Base-by-base conservation (phyloP, 35 echinoderm and acorn worm species). In the Eucidaris tribuloides region DNA sequence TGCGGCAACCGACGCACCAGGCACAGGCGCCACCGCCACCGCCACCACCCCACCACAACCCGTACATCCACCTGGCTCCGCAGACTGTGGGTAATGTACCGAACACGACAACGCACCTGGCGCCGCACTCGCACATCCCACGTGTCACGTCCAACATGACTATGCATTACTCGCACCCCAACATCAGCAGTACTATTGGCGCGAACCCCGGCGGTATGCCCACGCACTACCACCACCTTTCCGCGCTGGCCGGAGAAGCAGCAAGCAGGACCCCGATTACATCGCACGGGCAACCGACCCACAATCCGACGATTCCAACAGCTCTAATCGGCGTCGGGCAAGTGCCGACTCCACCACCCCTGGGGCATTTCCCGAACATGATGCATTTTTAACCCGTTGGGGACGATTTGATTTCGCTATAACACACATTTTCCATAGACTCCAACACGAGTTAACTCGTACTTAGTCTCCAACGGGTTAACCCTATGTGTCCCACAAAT, bases 1-100 rank as follows among this genome's bases (percentile, higher is more conserved):
- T 80, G 34, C 76, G 78, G 2, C 85, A 79, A 20, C 77, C 77
- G n/a, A n/a, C n/a, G n/a, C n/a, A n/a, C 28, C 48, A 49, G 27
- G 46, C 48, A 6, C 77, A 49, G 23, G 7, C 20, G 9, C 71
- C 29, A 22, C 71, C 29, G 38, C 40, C 71, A 7, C 14, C 71
- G 7, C 29, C 38, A n/a, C 80, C 60, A 11, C 54, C 58, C 41
- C 46, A 59, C 80, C 80, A 20, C 56, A 82, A 22, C 57, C 33
- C n/a, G 4, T 60, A 42, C 80, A 56, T 58, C 22, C 45, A 80
- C 55, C 52, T 60, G 15, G 36, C 11, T 24, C 54, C 31, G 0
- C 48, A 52, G n/a, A 6, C 68, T n/a, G 28, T 17, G 24, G 22
- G 22, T 0, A 71, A 36, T 36, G 33, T 32, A 9, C 14, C 11